These are phyloP conservation scores for Brotula barbata DNA, from an alignment of 2,797 vertebrate species.

Conservation along the genomic window DNA sequence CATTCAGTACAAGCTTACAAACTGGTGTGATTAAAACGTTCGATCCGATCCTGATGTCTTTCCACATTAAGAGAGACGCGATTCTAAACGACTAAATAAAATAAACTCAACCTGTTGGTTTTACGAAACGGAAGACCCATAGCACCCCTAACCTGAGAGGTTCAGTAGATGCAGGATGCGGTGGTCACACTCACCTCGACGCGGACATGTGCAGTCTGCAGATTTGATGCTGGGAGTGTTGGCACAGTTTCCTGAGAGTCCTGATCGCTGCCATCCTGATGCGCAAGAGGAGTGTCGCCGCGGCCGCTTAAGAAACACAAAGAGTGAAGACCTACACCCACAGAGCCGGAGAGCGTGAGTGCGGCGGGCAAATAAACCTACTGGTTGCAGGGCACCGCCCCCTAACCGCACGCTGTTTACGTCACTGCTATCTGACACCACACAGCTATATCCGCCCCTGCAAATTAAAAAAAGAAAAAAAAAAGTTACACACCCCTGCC, in stretches of 20 bases:
- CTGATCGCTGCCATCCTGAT: constrained; percentile 76
- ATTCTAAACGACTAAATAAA: too few relatives aligned
- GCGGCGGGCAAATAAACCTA: not conserved
- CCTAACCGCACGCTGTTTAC: not conserved
- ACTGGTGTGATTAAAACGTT: too few relatives aligned
- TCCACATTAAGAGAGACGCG: not conserved
- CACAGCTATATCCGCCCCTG: not conserved
- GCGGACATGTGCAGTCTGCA: constrained; percentile 80
- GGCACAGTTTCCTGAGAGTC: constrained; percentile 77
- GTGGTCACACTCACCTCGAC: constrained; percentile 74
- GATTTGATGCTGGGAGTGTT: constrained; percentile 67
- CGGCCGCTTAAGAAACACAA: constrained; percentile 23
- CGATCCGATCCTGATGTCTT: too few relatives aligned
- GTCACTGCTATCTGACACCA: not conserved
- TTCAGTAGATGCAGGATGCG: not conserved
- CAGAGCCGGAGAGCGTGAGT: constrained; percentile 20
- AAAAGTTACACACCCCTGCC: too few relatives aligned
- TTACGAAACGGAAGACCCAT: not conserved
- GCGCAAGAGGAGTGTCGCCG: constrained; percentile 8
- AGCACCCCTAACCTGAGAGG: not conserved
- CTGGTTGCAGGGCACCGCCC: not conserved
- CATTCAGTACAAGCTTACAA: too few relatives aligned
- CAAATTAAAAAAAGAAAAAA: too few relatives aligned
- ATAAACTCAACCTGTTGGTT: too few relatives aligned
- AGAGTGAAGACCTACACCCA: not conserved